Percentiles rank a stretch among this genome's conserved stretches.
phyloP scores from a whole-genome alignment of 2,113 vertebrate species.

The Toxostoma redivivum region DNA sequence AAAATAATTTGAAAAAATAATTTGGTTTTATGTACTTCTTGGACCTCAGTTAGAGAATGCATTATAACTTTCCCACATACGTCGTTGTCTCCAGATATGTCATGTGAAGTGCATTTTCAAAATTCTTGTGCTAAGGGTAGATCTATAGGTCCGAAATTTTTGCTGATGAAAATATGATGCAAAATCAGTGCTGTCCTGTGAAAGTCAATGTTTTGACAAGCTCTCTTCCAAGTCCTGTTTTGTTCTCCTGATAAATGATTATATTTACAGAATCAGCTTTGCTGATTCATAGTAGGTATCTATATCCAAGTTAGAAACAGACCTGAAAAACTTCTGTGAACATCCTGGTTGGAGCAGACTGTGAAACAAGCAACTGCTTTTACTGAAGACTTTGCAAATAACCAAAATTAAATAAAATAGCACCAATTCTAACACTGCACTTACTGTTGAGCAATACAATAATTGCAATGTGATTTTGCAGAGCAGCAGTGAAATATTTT shows the following conservation, averaged over 20 bases:
- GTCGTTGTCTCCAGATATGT: not conserved
- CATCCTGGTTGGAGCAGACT: not conserved
- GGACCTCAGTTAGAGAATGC: not conserved
- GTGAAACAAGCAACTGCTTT: not conserved
- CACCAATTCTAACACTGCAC: not conserved
- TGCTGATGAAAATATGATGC: not conserved
- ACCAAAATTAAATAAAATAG: not conserved
- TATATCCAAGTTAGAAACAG: not conserved
- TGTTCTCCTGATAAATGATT: not conserved
- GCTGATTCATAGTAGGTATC: not conserved
- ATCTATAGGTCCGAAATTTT: not conserved
- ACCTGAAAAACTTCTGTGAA: not conserved
- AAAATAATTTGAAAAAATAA: too few relatives aligned
- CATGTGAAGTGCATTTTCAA: not conserved
- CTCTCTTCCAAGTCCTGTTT: not conserved
- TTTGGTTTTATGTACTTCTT: not conserved
- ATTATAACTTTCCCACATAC: not conserved
- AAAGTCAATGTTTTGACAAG: not conserved
- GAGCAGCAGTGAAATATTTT: not conserved
- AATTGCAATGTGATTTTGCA: not conserved
- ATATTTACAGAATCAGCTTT: not conserved
- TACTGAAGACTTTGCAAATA: not conserved
- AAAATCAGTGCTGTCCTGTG: not conserved
- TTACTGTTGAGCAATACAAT: not conserved
- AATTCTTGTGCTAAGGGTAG: not conserved